Evolutionary conservation across 2,113 vertebrate species (phyloP).

Genomic region (Antechinus flavipes): DNA sequence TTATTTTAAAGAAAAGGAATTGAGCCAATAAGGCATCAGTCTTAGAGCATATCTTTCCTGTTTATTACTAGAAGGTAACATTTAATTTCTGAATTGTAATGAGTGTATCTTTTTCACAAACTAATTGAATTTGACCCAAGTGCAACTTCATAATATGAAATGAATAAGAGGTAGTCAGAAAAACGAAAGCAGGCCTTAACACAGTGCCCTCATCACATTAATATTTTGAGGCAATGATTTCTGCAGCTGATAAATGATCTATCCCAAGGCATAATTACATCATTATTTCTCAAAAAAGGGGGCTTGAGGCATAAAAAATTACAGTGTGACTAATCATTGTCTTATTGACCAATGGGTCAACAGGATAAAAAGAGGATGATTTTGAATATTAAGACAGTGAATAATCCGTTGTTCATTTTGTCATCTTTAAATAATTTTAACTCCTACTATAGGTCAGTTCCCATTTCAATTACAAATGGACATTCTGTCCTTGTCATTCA

Average conservation of each 20-base stretch:
- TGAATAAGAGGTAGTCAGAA: constrained; percentile 46
- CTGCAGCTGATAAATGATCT: neutral
- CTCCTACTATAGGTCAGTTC: neutral
- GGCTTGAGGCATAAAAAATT: constrained; percentile 8
- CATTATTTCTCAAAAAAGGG: neutral
- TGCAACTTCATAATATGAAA: constrained; percentile 35
- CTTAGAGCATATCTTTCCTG: constrained; percentile 14
- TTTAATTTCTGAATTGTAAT: constrained; percentile 47
- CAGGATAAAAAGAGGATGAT: neutral
- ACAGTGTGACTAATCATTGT: constrained; percentile 23
- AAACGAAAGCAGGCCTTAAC: constrained; percentile 41
- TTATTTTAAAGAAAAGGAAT: constrained; percentile 46
- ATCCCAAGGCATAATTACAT: neutral
- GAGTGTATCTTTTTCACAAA: constrained; percentile 24
- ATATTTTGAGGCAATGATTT: constrained; percentile 16
- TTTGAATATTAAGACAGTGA: neutral
- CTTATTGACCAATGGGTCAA: neutral
- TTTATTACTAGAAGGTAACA: constrained; percentile 10
- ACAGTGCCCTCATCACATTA: neutral
- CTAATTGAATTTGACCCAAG: constrained; percentile 56
- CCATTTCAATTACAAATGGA: constrained; percentile 9
- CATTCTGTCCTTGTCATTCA: neutral
- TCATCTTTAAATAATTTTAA: neutral
- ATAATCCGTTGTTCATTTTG: neutral
- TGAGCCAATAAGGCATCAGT: neutral